Percentiles rank a stretch among this genome's conserved stretches.
Conservation (phyloP, 2,113 vertebrate species). For the Phaethornis superciliosus region DNA sequence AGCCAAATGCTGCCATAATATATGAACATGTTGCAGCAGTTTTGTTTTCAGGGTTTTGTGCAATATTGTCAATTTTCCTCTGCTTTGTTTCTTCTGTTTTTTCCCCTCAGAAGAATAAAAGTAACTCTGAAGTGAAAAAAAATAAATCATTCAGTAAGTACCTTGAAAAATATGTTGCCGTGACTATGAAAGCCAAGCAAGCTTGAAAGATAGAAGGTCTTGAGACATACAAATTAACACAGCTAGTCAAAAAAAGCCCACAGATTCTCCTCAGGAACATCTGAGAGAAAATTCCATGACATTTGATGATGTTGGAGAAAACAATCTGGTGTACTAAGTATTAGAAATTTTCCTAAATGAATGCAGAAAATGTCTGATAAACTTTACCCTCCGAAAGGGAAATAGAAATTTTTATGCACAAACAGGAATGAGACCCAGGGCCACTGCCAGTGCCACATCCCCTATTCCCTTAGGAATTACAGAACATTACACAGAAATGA, state of each 20-base stretch:
- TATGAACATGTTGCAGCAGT: background rate
- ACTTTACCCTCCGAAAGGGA: background rate
- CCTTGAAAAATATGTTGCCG: background rate
- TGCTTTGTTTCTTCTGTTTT: background rate
- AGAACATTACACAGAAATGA: conserved; percentile 1
- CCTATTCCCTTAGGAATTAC: background rate
- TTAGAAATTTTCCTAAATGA: background rate
- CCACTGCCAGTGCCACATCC: background rate
- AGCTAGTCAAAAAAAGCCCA: background rate
- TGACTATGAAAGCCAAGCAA: background rate
- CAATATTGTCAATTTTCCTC: background rate
- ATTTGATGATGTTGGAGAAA: background rate
- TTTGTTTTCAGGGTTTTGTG: conserved; percentile 10
- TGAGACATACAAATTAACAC: background rate
- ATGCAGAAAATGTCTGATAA: background rate
- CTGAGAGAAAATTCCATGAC: background rate
- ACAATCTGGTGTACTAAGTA: background rate
- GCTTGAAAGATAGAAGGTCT: background rate
- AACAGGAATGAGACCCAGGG: background rate
- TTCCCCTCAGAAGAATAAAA: conserved; percentile 6
- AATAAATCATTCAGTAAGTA: conserved; percentile 22
- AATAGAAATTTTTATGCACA: background rate
- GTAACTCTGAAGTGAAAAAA: background rate
- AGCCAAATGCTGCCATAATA: background rate
- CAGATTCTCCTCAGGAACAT: background rate